Base-by-base conservation (phyloP, 1,140 invertebrate genomes). In the Epicauta chinensis region DNA sequence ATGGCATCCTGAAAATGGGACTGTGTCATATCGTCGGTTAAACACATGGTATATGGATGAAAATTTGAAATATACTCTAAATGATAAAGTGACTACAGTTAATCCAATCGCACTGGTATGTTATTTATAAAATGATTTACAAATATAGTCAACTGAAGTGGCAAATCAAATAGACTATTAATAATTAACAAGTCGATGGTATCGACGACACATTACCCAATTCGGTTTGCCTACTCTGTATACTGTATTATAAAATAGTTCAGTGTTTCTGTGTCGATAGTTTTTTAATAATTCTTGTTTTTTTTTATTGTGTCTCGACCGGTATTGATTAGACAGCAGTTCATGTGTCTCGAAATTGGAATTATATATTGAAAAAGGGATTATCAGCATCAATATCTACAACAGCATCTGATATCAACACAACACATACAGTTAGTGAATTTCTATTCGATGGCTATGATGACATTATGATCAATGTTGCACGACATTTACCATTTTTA, bases 71-170 rank as follows among this genome's bases (percentile, higher is more conserved):
- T 52, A 55, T 39, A 53, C 10, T 17, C 13, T 60, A 7, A 23
- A 53, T 31, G 58, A 62, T 38, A 16, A 30, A n/a, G 51, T 95
- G 40, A 84, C 78, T 0, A 89, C 89, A 2, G 66, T 95, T 3
- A 95, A 97, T 69, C 79, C 84, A 5, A 81, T 93, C 4, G 81
- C 87, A 30, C 73, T 89, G 67, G 91, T 94, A 66, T 81, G 82
- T 75, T 29, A 10, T 9, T 37, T 30, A 29, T 42, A 3, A 0
- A 23, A 7, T 23, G 23, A 10, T 30, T 30, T 4, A 30, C 4
- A 30, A 30, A 30, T 30, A 30, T 30, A 30, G 29, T 30, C n/a
- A n/a, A n/a, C n/a, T n/a, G n/a, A n/a, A n/a, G n/a, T n/a, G n/a
- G n/a, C n/a, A n/a, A n/a, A n/a, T n/a, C n/a, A n/a, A n/a, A n/a